Conservation (phyloP, 2,797 vertebrate genomes). For the Trachurus trachurus region DNA sequence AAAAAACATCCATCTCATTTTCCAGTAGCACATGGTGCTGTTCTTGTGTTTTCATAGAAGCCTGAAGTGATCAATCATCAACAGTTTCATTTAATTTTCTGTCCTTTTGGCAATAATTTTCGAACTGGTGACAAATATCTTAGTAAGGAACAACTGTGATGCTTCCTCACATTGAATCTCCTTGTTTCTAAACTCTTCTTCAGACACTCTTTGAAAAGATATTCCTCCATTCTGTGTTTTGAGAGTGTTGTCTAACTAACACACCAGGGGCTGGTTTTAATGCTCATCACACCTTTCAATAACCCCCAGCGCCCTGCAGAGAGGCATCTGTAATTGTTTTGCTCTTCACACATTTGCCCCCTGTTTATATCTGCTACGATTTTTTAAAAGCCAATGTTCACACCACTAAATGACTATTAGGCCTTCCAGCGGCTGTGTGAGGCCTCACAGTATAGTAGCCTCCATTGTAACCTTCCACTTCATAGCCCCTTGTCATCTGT, state of each 20-base stretch:
- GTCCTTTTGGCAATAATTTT: background rate
- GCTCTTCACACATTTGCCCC: conserved; percentile 18
- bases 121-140: background rate
- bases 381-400: conserved; percentile 18
- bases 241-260: conserved; percentile 4
- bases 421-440: conserved; percentile 5
- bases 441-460: conserved; percentile 27
- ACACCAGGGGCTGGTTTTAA: conserved; percentile 11
- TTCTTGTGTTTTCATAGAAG: background rate
- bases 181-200: background rate
- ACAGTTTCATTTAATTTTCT: no score
- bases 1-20: no score
- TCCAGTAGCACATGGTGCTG: no score
- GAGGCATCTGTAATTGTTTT: conserved; percentile 53
- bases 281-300: conserved; percentile 38
- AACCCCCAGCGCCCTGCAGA: conserved; percentile 6
- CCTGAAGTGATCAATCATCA: no score
- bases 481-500: conserved; percentile 42
- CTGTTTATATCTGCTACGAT: conserved; percentile 27
- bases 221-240: conserved; percentile 4
- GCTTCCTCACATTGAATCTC: background rate
- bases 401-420: conserved; percentile 26
- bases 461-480: conserved; percentile 50
- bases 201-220: background rate
- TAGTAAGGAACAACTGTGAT: background rate